Evolutionary conservation across 2,113 vertebrate genomes (phyloP).

Genomic region (Tringa solitaria): DNA sequence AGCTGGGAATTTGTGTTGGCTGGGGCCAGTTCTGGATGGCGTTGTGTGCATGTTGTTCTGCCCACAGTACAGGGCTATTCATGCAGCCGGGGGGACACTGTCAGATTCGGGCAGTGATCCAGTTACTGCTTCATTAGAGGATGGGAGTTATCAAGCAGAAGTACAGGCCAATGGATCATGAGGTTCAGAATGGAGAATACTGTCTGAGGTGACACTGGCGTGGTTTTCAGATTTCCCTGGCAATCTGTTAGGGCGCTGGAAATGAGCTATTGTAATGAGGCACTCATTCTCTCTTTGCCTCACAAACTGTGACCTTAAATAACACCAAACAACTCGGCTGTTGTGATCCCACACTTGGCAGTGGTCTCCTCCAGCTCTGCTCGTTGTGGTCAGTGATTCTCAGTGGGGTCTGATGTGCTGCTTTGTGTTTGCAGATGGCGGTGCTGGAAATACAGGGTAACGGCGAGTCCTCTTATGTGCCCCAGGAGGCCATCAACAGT

Average conservation of each 20-base stretch:
- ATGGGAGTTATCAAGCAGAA: not conserved
- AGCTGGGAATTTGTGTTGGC: not conserved
- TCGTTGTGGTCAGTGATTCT: not conserved
- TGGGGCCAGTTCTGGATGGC: not conserved
- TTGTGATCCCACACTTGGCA: not conserved
- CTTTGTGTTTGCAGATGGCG: constrained; percentile 84
- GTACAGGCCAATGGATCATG: not conserved
- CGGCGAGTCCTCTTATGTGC: constrained; percentile 94
- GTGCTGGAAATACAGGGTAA: constrained; percentile 99
- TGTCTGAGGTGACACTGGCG: not conserved
- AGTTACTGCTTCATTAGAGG: not conserved
- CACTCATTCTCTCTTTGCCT: not conserved
- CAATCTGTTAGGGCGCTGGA: not conserved
- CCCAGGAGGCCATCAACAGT: constrained; percentile 97
- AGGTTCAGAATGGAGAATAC: not conserved
- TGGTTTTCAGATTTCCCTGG: not conserved
- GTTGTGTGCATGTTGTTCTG: not conserved
- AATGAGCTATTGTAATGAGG: not conserved
- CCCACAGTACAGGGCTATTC: not conserved
- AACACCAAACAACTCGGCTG: not conserved
- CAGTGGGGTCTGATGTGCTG: not conserved
- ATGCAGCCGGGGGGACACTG: not conserved
- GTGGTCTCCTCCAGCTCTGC: not conserved
- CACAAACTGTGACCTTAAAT: not conserved
- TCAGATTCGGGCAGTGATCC: not conserved